phyloP scores from a whole-genome alignment of 1,140 invertebrate genomes.

The Pristionchus pacificus region DNA sequence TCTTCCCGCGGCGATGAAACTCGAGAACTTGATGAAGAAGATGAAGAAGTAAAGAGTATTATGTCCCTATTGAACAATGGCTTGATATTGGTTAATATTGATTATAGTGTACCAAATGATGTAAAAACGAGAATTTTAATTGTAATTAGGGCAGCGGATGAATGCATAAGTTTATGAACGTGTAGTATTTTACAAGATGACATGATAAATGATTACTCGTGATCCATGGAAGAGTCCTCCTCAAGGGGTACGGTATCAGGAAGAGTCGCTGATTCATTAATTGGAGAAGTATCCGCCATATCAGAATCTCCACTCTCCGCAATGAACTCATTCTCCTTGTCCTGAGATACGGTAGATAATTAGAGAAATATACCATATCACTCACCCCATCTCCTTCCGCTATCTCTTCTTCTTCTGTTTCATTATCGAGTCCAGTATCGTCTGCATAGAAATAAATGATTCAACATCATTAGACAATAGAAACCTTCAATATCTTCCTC shows the following conservation, averaged over 20 bases:
- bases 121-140: too few relatives aligned
- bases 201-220: too few relatives aligned
- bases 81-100: too few relatives aligned
- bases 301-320: not conserved
- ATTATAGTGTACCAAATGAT: too few relatives aligned
- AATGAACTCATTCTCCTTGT: not conserved
- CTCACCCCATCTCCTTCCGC: not conserved
- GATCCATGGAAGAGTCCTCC: not conserved
- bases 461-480: too few relatives aligned
- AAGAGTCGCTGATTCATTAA: not conserved
- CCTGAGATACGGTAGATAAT: not conserved
- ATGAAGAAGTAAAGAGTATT: slow-evolving; percentile 55
- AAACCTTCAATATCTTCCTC: not conserved
- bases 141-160: too few relatives aligned
- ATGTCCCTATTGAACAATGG: too few relatives aligned
- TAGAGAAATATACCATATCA: not conserved
- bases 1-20: slow-evolving; percentile 86
- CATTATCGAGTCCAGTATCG: too few relatives aligned
- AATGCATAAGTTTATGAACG: too few relatives aligned
- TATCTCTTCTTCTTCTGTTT: not conserved
- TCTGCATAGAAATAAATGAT: too few relatives aligned
- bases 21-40: slow-evolving; percentile 87
- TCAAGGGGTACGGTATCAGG: not conserved
- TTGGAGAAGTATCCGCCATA: too few relatives aligned
- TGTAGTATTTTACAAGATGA: too few relatives aligned